Conservation (phyloP, 2,113 vertebrate genomes). For the Ceratotherium simum region DNA sequence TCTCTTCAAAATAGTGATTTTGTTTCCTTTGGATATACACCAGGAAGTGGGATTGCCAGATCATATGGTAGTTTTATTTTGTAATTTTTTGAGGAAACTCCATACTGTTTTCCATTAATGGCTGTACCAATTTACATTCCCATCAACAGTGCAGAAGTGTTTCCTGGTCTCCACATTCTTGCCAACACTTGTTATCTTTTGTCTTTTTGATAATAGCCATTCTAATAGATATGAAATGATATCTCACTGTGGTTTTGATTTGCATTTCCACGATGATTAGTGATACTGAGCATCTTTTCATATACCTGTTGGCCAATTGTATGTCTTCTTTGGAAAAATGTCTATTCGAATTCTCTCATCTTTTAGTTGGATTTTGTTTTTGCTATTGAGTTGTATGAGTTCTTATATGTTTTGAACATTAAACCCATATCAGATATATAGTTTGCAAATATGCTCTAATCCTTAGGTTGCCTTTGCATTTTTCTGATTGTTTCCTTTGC, state of each 20-base stretch:
- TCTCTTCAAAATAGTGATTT: neutral
- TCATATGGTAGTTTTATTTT: neutral
- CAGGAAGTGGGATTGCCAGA: neutral
- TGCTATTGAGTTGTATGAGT: neutral
- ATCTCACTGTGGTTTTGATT: neutral
- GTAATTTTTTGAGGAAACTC: neutral
- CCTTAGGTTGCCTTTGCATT: neutral
- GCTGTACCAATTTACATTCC: neutral
- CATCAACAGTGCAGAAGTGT: neutral
- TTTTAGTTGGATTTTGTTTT: neutral
- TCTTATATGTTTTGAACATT: neutral
- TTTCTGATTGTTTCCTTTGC: neutral
- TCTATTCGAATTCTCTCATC: neutral
- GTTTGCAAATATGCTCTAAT: neutral
- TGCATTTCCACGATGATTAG: neutral
- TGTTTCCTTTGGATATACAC: neutral
- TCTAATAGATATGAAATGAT: neutral
- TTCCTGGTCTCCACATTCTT: neutral
- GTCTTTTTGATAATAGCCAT: neutral
- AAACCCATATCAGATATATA: neutral
- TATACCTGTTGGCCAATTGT: neutral
- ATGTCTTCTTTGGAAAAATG: neutral
- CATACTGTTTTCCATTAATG: neutral
- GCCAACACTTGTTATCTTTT: neutral
- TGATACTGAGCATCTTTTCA: neutral